Base-by-base conservation (phyloP, 2,888 invertebrate genomes). In the Conomelus anceps region DNA sequence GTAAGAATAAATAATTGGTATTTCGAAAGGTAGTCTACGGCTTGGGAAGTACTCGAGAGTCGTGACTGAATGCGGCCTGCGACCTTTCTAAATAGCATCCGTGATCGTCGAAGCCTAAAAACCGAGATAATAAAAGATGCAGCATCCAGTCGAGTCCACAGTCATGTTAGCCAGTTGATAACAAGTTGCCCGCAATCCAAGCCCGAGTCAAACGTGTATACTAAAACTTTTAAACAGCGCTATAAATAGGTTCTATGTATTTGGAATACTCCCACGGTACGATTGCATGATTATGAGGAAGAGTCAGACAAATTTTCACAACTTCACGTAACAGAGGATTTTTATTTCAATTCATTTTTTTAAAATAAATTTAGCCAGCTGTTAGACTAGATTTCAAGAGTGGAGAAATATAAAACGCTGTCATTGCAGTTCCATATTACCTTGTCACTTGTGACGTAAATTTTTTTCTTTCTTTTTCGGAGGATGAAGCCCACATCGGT, bases 61-160 rank as follows among this genome's bases (percentile, higher is more conserved):
- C 63, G 63, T 63, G 63, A 63, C 63, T 63, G 63, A 63, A 63
- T 63, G 86, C 86, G 86, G 24, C 23, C 26, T 26, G 86, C 86
- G 26, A 86, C 86, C 86, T 86, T 86, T 86, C 24, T 29, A 86
- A 86, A 86, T 86, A 29, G 86, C 86, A 86, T 86, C 29, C 86
- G 86, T 86, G 86, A 86, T 86, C 63, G 63, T 63, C 63, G 63
- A 63, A 63, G 63, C 63, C 63, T 63, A 63, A 63, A 41, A 63
- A 63, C 63, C 63, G 63, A 63, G 63, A 63, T 63, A 63, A 63
- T 63, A 63, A 63, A 63, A 63, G 63, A 63, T 63, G 63, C 63
- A 63, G 63, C 63, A 63, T 63, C 63, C 7, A 63, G 63, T 20
- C 63, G 63, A 63, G 63, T 63, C 63, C n/a, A 3, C 63, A 63